A percentile compares a stretch with the other conserved stretches of the same genome.
phyloP scores from a whole-genome alignment of 2,113 vertebrate genomes.

The Excalfactoria chinensis region DNA sequence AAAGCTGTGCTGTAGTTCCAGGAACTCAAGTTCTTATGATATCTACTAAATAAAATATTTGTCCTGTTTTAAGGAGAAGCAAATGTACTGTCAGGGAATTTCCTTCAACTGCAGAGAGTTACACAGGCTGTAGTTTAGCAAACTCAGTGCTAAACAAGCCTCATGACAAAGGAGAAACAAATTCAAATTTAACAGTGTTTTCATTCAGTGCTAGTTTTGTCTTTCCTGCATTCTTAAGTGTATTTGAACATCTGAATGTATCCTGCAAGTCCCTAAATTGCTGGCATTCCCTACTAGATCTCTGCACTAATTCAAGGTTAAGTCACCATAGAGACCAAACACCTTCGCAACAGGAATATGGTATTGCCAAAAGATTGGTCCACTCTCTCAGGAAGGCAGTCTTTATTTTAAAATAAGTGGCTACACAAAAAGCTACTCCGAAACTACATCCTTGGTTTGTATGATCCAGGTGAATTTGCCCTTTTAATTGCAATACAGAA shows the following conservation, averaged over 20 bases:
- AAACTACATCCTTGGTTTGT: neutral
- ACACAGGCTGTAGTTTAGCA: neutral
- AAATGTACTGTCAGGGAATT: neutral
- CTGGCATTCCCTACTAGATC: neutral
- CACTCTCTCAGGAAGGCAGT: neutral
- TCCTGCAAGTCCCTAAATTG: neutral
- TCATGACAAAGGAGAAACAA: neutral
- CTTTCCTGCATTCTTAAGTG: neutral
- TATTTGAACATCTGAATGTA: neutral
- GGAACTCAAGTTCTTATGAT: neutral
- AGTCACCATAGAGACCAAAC: neutral
- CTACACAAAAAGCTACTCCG: slow-evolving; percentile 30
- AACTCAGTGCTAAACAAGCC: neutral
- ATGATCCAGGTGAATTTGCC: neutral
- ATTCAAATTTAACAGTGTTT: neutral
- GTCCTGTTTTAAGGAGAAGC: neutral
- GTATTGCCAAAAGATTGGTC: neutral
- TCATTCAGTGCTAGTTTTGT: neutral
- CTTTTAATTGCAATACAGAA: neutral
- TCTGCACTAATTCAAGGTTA: neutral
- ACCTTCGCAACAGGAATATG: neutral
- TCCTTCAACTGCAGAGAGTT: neutral
- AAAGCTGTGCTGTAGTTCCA: neutral
- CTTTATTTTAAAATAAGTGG: slow-evolving; percentile 69
- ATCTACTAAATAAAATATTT: slow-evolving; percentile 7